These are phyloP conservation scores for Pseudopleuronectes americanus DNA, from an alignment of 2,797 vertebrate genomes.

Conservation along the genomic window DNA sequence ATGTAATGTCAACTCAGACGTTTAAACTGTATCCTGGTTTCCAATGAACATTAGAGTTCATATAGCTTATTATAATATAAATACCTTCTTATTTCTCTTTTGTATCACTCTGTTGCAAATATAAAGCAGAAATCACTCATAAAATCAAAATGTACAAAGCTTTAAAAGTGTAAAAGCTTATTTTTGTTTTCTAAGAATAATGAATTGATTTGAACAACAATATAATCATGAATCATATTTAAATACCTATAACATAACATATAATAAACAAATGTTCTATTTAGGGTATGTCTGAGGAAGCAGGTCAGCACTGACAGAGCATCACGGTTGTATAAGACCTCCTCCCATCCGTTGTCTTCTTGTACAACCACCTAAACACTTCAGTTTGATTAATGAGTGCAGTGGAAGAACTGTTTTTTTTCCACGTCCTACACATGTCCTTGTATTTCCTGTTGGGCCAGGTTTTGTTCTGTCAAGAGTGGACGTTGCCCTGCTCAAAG, in stretches of 20 bases:
- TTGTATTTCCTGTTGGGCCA: constrained; percentile 10
- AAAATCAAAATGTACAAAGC: no score
- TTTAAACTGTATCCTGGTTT: no score
- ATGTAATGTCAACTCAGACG: no score
- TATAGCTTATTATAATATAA: neutral
- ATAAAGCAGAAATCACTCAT: no score
- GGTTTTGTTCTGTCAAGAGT: constrained; percentile 10
- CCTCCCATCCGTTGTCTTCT: neutral
- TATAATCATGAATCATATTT: no score
- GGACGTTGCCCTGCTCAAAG: neutral
- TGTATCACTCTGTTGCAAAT: no score
- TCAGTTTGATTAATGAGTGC: constrained; percentile 27
- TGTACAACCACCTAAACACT: constrained; percentile 5
- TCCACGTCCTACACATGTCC: constrained; percentile 1
- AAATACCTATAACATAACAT: no score
- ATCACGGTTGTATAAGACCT: neutral
- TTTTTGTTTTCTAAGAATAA: no score
- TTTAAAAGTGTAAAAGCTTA: no score
- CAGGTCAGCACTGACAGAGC: neutral
- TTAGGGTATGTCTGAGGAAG: neutral
- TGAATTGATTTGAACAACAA: no score
- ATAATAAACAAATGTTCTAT: neutral
- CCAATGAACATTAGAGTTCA: no score
- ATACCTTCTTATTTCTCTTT: neutral
- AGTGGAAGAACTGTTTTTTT: neutral